Percentiles rank a stretch among this genome's conserved stretches.
Evolutionary conservation across 2,797 vertebrate species (phyloP).

Genomic region (Hyperoplus immaculatus): DNA sequence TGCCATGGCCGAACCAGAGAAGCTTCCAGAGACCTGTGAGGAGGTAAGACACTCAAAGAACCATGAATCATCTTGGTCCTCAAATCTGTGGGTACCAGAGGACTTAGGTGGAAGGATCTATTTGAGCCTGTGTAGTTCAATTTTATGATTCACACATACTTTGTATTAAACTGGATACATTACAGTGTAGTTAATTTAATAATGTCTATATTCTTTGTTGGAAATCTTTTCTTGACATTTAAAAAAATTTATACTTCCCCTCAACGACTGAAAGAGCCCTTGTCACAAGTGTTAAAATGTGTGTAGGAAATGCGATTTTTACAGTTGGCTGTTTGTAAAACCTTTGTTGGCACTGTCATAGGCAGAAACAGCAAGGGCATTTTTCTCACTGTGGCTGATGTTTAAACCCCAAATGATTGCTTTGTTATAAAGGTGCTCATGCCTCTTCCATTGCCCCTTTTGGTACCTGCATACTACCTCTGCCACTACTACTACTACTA

Average conservation of each 20-base stretch:
- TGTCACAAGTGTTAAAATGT: slow-evolving; percentile 53
- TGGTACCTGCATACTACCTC: slow-evolving; percentile 81
- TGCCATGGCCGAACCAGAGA: slow-evolving; percentile 79
- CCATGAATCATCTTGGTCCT: slow-evolving; percentile 26
- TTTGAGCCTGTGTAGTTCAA: slow-evolving; percentile 22
- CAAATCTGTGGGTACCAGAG: slow-evolving; percentile 17
- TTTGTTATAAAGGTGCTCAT: slow-evolving; percentile 85
- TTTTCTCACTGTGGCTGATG: slow-evolving; percentile 76
- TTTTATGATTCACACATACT: slow-evolving; percentile 15
- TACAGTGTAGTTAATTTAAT: slow-evolving; percentile 2
- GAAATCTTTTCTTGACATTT: slow-evolving; percentile 7
- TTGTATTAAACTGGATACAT: slow-evolving; percentile 13
- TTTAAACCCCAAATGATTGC: slow-evolving; percentile 84
- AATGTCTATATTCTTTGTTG: slow-evolving; percentile 3
- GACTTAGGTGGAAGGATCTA: slow-evolving; percentile 20
- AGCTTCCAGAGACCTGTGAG: slow-evolving; percentile 76
- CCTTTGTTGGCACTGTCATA: slow-evolving; percentile 71
- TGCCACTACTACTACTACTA: slow-evolving; percentile 67
- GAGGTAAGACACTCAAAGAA: slow-evolving; percentile 81
- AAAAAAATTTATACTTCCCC: slow-evolving; percentile 7
- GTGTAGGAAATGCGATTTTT: slow-evolving; percentile 40
- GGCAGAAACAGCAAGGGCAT: slow-evolving; percentile 72
- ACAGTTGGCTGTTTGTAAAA: slow-evolving; percentile 61
- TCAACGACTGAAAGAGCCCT: slow-evolving; percentile 25
- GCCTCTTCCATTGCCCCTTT: slow-evolving; percentile 82